These are phyloP conservation scores for Drosophila grimshawi DNA, from an alignment of 1,140 invertebrate genomes.

Conservation along the genomic window DNA sequence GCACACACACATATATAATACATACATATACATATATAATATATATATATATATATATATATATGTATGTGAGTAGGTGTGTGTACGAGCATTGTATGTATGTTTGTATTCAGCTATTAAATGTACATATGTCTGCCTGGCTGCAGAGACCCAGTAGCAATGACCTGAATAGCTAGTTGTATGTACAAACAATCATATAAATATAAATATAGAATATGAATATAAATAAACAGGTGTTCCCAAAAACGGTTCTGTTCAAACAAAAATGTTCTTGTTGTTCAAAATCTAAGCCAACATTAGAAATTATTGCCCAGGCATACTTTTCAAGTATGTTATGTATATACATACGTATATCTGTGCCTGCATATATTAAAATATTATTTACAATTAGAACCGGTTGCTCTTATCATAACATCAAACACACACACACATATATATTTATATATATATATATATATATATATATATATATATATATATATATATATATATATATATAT, in stretches of 20 bases:
- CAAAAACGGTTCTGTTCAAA: too few relatives aligned
- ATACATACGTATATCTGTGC: not conserved
- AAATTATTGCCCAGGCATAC: not conserved
- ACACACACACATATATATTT: conserved; percentile 1
- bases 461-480: too few relatives aligned
- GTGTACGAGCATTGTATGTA: conserved; percentile 1
- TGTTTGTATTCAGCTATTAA: conserved; percentile 4
- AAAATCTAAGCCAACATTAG: not conserved
- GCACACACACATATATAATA: conserved; percentile 14
- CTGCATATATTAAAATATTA: not conserved
- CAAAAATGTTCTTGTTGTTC: too few relatives aligned
- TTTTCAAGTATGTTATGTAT: not conserved
- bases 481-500: too few relatives aligned
- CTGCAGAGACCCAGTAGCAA: conserved; percentile 46
- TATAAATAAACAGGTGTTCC: too few relatives aligned
- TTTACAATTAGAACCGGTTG: conserved; percentile 25
- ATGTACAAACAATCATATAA: not conserved
- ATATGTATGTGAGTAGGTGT: not conserved
- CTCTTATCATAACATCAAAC: conserved; percentile 14
- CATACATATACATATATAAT: not conserved
- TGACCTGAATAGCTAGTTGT: conserved; percentile 31
- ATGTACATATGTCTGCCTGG: too few relatives aligned
- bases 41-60: conserved; percentile 3
- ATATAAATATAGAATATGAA: not conserved
- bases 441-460: too few relatives aligned